Evolutionary conservation across 2,888 invertebrate genomes (phyloP), one percentile per base, ranked within the genome.

Genomic region (Nymphalis urticae): DNA sequence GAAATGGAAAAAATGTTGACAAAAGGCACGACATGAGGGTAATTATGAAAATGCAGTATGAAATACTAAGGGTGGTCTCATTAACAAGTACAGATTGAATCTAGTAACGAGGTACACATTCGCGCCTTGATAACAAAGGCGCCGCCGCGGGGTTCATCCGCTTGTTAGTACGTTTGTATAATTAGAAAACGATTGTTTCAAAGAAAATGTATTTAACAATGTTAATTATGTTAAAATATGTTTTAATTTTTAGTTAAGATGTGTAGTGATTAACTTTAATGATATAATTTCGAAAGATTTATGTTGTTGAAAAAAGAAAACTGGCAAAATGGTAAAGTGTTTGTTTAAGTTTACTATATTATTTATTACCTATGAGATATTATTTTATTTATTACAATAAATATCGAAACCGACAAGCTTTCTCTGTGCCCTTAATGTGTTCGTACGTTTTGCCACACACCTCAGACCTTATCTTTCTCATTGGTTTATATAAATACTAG

Each of bases 61-160:
- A 60, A 66, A 53, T 54, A 61, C 61, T 66, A 67, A 61, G 70
- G 65, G 62, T 16, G 71, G 66, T 68, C 72, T 72, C 70, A 72
- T 72, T 72, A 72, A 72, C 63, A 66, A 72, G 65, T 72, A 68
- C 62, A 67, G 65, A 65, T 72, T 68, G 67, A 69, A 63, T 72
- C 72, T 72, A 65, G 67, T 72, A 69, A 74, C 72, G 72, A 74
- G 71, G 70, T 74, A 72, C 70, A 72, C 72, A 77, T 82, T 79
- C 79, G 75, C 76, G 76, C 79, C 80, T 81, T 80, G 76, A 75
- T 73, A 75, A 81, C 82, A 83, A 83, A 82, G 82, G 77, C 72
- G 77, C 75, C 64, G 81, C 83, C 80, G 64, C 71, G 77, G 81
- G 84, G 79, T 72, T 75, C 79, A 76, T 76, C 77, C 76, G 73